A percentile compares a stretch with the other conserved stretches of the same genome.
Evolutionary conservation across 1,140 invertebrate species (phyloP).

Genomic region (Linepithema humile): DNA sequence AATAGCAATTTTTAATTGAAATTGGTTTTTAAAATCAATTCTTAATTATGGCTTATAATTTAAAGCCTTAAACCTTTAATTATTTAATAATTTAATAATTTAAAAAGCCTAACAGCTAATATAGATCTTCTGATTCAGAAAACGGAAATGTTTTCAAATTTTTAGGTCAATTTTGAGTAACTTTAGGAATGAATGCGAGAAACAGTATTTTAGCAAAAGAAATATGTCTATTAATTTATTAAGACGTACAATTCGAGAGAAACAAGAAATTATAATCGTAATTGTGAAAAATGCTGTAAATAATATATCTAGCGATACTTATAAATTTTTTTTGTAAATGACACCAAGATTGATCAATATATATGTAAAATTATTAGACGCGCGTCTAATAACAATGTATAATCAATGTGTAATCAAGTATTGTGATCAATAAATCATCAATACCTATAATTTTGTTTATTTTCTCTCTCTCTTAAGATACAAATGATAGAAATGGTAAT

Average conservation of each 20-base stretch:
- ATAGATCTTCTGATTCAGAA: not conserved
- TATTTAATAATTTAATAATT: conserved; percentile 9
- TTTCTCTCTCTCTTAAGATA: not conserved
- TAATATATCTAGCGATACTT: not conserved
- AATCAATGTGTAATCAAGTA: not conserved
- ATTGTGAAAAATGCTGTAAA: not conserved
- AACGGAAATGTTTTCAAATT: not conserved
- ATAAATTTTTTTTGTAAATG: too few relatives aligned
- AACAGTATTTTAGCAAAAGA: not conserved
- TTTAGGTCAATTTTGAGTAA: conserved; percentile 4
- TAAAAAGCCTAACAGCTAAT: not conserved
- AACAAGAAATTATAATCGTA: not conserved
- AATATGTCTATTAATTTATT: not conserved
- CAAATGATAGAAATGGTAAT: too few relatives aligned
- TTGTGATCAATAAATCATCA: conserved; percentile 26
- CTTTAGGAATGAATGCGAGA: conserved; percentile 8
- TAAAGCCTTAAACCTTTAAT: too few relatives aligned
- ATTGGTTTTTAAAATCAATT: conserved; percentile 30
- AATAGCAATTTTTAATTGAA: not conserved
- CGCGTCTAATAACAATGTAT: conserved; percentile 11
- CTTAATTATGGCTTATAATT: too few relatives aligned
- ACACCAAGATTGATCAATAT: too few relatives aligned
- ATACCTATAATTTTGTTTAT: not conserved
- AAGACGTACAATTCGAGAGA: conserved; percentile 9
- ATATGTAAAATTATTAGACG: not conserved